A percentile compares a stretch with the other conserved stretches of the same genome.
Evolutionary conservation across 2,888 invertebrate genomes (phyloP).

Genomic region (Enchytraeus crypticus): DNA sequence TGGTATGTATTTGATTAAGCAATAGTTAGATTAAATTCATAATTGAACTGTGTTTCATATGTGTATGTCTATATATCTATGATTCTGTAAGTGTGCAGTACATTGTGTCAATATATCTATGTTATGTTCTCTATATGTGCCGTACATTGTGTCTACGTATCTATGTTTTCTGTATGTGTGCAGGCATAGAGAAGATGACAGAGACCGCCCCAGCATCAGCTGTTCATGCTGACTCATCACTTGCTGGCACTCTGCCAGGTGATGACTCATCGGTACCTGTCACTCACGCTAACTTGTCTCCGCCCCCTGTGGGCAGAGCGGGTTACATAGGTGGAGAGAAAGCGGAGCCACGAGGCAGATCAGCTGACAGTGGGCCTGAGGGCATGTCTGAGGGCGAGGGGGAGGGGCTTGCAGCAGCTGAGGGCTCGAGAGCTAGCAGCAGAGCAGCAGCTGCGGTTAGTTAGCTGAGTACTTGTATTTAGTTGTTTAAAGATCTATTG

Average conservation of each 20-base stretch:
- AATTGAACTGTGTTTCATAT: too few relatives aligned
- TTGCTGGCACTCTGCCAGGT: neutral
- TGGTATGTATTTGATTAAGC: too few relatives aligned
- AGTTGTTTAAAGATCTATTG: too few relatives aligned
- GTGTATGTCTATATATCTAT: too few relatives aligned
- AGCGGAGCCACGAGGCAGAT: neutral
- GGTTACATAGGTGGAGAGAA: neutral
- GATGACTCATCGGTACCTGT: neutral
- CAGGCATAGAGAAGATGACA: conserved; percentile 81
- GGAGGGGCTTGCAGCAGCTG: neutral
- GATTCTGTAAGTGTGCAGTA: too few relatives aligned
- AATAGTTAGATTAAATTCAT: too few relatives aligned
- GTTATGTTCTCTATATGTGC: too few relatives aligned
- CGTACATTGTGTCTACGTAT: too few relatives aligned
- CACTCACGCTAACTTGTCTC: neutral
- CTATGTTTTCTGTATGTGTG: neutral
- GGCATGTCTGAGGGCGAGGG: conserved; percentile 16
- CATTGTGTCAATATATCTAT: too few relatives aligned
- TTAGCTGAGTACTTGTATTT: neutral
- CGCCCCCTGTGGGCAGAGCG: neutral
- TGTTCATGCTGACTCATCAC: neutral
- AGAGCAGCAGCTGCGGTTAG: too few relatives aligned
- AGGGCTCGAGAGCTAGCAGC: neutral
- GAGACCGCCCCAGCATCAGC: conserved; percentile 85
- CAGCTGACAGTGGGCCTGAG: conserved; percentile 15